Conservation (phyloP, 1,140 invertebrate species). For the Apis laboriosa region DNA sequence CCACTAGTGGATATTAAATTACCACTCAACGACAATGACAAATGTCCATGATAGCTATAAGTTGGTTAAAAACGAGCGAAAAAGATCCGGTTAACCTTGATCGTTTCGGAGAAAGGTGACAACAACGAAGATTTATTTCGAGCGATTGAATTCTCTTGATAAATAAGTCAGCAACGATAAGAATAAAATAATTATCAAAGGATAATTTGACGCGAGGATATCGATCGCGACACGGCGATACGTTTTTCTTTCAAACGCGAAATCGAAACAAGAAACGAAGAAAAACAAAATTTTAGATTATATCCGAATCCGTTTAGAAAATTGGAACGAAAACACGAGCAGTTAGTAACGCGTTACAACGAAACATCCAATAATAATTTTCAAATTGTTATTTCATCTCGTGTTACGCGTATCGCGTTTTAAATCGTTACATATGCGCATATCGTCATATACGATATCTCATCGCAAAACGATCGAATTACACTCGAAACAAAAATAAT, state of each 20-base stretch:
- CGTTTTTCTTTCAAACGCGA: no score
- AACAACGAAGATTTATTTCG: neutral
- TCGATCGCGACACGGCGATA: neutral
- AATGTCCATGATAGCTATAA: neutral
- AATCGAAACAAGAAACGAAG: no score
- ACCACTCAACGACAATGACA: neutral
- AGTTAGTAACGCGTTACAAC: no score
- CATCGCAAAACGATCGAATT: neutral
- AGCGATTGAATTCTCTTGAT: constrained; percentile 8
- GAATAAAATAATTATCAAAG: no score
- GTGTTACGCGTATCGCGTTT: no score
- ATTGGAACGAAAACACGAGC: no score
- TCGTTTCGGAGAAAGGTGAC: constrained; percentile 14
- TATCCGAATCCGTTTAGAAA: no score
- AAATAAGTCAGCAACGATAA: neutral
- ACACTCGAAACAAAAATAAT: neutral
- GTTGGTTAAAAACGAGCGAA: neutral
- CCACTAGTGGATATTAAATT: neutral
- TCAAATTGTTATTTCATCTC: neutral
- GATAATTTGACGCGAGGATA: neutral
- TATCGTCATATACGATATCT: no score
- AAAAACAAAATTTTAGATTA: no score
- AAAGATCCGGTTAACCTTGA: constrained; percentile 18
- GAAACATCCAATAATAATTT: neutral
- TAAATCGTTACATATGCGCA: neutral